Evolutionary conservation across 1,140 invertebrate genomes (phyloP), one percentile per base, ranked within the genome.

Genomic region (Aphelenchoides avenae): DNA sequence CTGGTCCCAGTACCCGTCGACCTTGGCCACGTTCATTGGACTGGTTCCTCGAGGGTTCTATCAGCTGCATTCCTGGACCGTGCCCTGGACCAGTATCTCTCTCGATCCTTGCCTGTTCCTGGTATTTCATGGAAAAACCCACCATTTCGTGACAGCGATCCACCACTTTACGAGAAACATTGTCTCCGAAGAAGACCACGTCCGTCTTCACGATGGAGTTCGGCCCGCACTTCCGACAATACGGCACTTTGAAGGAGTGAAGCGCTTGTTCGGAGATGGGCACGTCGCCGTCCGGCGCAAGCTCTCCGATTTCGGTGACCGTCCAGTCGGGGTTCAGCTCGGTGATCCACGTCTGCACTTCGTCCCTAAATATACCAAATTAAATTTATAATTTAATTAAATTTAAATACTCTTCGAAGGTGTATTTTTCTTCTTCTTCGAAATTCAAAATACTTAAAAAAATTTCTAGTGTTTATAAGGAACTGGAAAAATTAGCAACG

Each of bases 121-220:
- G n/a, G n/a, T n/a, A n/a, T n/a, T n/a, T n/a, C n/a, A n/a, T n/a
- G n/a, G n/a, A n/a, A n/a, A n/a, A n/a, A n/a, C n/a, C n/a, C n/a
- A 93, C 82, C 77, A 84, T 80, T 31, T 77, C 49, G 53, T 83
- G 84, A 3, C 93, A 84, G 52, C 78, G 73, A 20, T 88, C 80
- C 1, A 93, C 86, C 58, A 84, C 81, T 0, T 71, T 20, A 64
- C 80, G 85, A 2, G 86, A 85, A 13, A 96, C 88, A 81, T 88
- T 93, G 69, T 94, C 91, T 1, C 92, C 92, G 81, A 96, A 96
- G 77, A 96, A 97, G 1, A 92, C 85, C 54, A 95, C 89, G 68
- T 92, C 86, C 0, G 91, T 90, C 80, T 93, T 94, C 13, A 95
- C 76, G 57, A 87, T 80, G 6, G 88, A 88, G 37, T 80, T 78